Evolutionary conservation across 2,888 invertebrate genomes (phyloP).

Genomic region (Lordiphosa andalusiaca): DNA sequence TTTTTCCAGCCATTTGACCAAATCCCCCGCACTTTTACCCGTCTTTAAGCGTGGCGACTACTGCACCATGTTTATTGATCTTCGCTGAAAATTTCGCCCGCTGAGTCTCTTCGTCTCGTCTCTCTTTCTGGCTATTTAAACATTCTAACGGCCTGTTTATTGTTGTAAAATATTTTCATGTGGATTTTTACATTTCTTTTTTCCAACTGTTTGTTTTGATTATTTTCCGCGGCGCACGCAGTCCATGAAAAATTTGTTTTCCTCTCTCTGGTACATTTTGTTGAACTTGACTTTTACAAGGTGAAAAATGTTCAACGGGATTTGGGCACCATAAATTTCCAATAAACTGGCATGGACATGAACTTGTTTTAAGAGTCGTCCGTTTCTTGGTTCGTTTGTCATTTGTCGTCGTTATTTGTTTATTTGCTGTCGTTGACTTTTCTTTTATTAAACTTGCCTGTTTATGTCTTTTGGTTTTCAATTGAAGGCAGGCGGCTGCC

Average conservation of each 20-base stretch:
- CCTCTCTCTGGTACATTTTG: constrained; percentile 2
- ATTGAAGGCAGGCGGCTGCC: constrained; percentile 22
- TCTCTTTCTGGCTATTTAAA: constrained; percentile 37
- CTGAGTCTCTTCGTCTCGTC: neutral
- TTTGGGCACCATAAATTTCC: constrained; percentile 35
- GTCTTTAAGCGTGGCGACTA: neutral
- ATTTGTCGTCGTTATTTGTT: constrained; percentile 46
- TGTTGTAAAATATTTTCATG: constrained; percentile 62
- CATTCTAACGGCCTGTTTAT: constrained; percentile 50
- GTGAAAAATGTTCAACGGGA: constrained; percentile 46
- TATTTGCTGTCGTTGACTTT: constrained; percentile 46
- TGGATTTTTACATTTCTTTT: constrained; percentile 48
- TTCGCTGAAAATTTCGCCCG: constrained; percentile 28
- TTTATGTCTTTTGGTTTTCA: constrained; percentile 53
- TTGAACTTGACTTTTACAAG: constrained; percentile 62
- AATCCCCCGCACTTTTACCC: neutral
- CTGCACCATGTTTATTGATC: constrained; percentile 58
- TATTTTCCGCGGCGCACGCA: constrained; percentile 28
- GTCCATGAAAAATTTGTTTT: constrained; percentile 10
- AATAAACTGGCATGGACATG: constrained; percentile 34
- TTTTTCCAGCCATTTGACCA: constrained; percentile 11
- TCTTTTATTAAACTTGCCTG: constrained; percentile 38
- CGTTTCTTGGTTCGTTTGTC: constrained; percentile 2
- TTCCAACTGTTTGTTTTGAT: constrained; percentile 61
- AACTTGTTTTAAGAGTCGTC: constrained; percentile 36